A percentile compares a stretch with the other conserved stretches of the same genome.
Conservation (phyloP, 1,140 invertebrate genomes). For the Diorhabda sublineata region DNA sequence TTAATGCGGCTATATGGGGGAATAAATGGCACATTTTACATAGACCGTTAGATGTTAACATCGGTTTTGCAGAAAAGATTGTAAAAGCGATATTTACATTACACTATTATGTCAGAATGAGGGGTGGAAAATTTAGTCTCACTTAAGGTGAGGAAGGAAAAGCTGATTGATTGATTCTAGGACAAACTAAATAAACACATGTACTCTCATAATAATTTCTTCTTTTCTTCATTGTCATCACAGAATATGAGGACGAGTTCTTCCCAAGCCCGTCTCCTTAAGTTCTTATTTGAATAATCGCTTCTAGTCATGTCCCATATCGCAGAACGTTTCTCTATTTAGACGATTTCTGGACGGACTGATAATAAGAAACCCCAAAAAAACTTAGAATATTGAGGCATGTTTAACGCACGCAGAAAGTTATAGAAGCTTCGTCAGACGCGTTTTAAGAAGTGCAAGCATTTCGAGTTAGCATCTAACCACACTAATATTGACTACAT, state of each 20-base stretch:
- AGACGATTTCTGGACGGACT: too few species aligned
- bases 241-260: neutral
- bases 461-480: too few species aligned
- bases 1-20: conserved; percentile 46
- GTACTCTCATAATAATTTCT: neutral
- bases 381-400: too few species aligned
- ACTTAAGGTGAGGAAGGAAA: too few species aligned
- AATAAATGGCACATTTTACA: conserved; percentile 39
- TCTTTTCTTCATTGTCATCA: neutral
- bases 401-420: too few species aligned
- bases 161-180: too few species aligned
- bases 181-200: too few species aligned
- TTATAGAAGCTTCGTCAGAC: too few species aligned
- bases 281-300: neutral
- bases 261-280: neutral
- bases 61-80: conserved; percentile 9
- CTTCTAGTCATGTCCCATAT: neutral
- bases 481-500: too few species aligned
- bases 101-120: conserved; percentile 23
- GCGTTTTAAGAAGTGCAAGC: too few species aligned
- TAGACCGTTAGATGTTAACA: conserved; percentile 20
- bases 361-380: too few species aligned
- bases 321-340: neutral
- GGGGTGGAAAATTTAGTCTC: too few species aligned
- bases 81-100: neutral